Evolutionary conservation across 2,797 vertebrate species (phyloP), one percentile per base, ranked within the genome.

Genomic region (Chaetodon trifasciatus): DNA sequence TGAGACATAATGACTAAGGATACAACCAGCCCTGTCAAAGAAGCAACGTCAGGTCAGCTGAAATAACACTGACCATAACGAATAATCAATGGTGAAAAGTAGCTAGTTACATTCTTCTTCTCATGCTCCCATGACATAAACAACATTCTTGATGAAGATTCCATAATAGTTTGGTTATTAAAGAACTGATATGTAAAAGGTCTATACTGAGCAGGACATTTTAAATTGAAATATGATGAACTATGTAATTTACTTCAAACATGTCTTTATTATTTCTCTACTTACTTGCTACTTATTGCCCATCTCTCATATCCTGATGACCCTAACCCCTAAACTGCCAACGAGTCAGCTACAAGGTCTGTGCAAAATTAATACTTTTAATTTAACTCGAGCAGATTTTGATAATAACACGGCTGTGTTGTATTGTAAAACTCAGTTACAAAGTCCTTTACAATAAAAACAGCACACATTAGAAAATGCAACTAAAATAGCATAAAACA

Each of bases 21-120:
- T 19, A 55, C 23, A 67, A 12, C 7, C 16, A 1, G 17, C 39
- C 17, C 6, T 55, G 35, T 72, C 56, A 46, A 19, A 60, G 50
- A 55, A 0, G 11, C 42, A 40, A 50, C 40, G 6, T 57, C 24
- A 40, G 5, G 50, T 42, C 4, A 55, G 17, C 28, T 3, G 10
- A 49, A 61, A 17, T 52, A 32, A 32, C 21, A 55, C 6, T 24
- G 24, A 61, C 4, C 35, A 66, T 46, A 32, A 60, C n/a, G 8
- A 23, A 75, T 44, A 69, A 74, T 63, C 40, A 50, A 35, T 37
- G n/a, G 8, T 16, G 10, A 53, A 28, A 35, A 74, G 17, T 42
- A n/a, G 52, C 7, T 2, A 11, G 39, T 11, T 16, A 37, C 10
- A 56, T 39, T 39, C 8, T 39, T 39, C 8, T 39, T 39, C 6